Evolutionary conservation across 2,113 vertebrate species (phyloP).

Genomic region (Fulmarus glacialis): DNA sequence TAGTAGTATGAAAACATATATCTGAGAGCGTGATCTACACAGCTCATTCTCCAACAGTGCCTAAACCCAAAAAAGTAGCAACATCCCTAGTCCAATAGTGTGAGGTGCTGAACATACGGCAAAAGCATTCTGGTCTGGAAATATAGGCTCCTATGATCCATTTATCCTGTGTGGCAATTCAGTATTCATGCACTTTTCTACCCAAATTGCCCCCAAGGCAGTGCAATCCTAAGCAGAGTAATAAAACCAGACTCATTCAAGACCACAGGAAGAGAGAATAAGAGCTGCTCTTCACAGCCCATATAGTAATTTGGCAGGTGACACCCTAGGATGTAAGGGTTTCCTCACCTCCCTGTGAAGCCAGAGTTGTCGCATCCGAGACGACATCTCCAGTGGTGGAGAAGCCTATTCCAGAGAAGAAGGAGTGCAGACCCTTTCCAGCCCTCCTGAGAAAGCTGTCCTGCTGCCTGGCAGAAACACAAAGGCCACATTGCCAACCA

Average conservation of each 20-base stretch:
- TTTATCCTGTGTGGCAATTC: background rate
- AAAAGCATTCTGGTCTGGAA: background rate
- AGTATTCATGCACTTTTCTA: background rate
- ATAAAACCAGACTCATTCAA: background rate
- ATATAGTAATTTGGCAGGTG: background rate
- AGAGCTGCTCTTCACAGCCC: background rate
- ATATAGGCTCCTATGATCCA: background rate
- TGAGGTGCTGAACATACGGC: background rate
- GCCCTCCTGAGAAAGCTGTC: background rate
- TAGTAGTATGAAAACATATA: background rate
- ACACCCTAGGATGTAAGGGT: accelerated
- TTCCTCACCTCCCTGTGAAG: background rate
- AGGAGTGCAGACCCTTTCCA: background rate
- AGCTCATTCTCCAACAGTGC: background rate
- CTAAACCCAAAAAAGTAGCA: background rate
- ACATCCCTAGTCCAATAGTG: background rate
- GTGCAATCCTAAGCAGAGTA: background rate
- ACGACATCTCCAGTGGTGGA: background rate
- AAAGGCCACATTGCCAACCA: background rate
- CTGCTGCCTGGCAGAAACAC: background rate
- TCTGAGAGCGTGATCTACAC: background rate
- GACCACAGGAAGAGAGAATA: background rate
- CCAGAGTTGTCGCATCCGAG: background rate
- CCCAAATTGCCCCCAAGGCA: background rate
- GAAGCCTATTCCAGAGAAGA: background rate